Evolutionary conservation across 2,113 vertebrate genomes (phyloP).

Genomic region (Trinectes maculatus): DNA sequence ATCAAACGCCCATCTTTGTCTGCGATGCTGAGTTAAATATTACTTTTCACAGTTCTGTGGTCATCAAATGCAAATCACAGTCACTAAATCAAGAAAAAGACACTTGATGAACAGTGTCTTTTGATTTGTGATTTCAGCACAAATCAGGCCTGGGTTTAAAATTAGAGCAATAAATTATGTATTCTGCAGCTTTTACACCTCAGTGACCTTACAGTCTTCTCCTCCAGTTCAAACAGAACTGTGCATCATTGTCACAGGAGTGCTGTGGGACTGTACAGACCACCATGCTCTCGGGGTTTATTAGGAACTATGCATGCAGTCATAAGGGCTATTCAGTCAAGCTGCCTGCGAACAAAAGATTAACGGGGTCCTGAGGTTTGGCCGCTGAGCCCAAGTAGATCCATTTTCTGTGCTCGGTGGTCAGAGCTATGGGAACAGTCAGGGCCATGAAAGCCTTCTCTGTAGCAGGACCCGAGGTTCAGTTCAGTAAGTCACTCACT

Average conservation of each 20-base stretch:
- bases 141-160: slow-evolving; percentile 27
- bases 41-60: background rate
- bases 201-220: slow-evolving; percentile 10
- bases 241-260: slow-evolving; percentile 25
- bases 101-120: no score
- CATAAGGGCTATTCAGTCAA: slow-evolving; percentile 24
- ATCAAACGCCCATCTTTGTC: no score
- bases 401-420: slow-evolving; percentile 61
- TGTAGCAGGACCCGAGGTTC: slow-evolving; percentile 57
- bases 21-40: no score
- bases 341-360: slow-evolving; percentile 43
- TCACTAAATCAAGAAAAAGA: slow-evolving; percentile 10
- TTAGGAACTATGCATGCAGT: slow-evolving; percentile 17
- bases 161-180: background rate
- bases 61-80: slow-evolving; percentile 3
- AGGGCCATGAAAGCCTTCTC: slow-evolving; percentile 75
- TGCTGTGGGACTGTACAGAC: slow-evolving; percentile 33
- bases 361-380: slow-evolving; percentile 37
- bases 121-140: no score
- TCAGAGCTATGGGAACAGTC: slow-evolving; percentile 68
- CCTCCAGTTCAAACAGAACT: slow-evolving; percentile 14
- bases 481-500: slow-evolving; percentile 67
- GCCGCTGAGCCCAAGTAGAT: slow-evolving; percentile 42
- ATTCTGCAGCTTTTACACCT: slow-evolving; percentile 19
- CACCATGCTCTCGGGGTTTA: slow-evolving; percentile 43